Conservation (phyloP, 2,113 vertebrate genomes). For the Cercocebus atys region DNA sequence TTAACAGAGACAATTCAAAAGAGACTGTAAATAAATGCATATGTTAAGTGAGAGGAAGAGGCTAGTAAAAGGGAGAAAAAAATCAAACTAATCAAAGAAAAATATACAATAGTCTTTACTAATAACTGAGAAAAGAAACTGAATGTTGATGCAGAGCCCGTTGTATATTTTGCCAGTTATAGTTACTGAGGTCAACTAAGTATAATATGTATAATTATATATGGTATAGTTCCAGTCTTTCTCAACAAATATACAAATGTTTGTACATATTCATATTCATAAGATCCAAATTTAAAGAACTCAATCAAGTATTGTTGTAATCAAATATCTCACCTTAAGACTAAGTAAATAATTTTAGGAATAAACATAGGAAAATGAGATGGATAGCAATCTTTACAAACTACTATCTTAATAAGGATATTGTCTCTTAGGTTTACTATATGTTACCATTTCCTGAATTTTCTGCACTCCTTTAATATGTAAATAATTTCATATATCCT, state of each 20-base stretch:
- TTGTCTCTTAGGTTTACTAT: neutral
- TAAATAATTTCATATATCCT: neutral
- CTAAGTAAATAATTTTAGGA: neutral
- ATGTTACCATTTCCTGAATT: neutral
- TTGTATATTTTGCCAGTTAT: neutral
- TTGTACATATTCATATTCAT: neutral
- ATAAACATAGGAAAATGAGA: neutral
- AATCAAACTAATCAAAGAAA: neutral
- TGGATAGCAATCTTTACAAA: neutral
- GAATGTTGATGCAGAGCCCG: neutral
- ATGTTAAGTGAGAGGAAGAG: neutral
- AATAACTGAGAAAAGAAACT: neutral
- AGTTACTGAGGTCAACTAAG: neutral
- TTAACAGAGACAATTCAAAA: neutral
- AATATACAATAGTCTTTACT: neutral
- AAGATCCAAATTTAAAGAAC: neutral
- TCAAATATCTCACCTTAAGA: neutral
- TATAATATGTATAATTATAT: neutral
- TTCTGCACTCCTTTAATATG: neutral
- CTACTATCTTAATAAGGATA: neutral
- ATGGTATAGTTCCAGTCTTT: neutral
- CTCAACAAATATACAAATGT: neutral
- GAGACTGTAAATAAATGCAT: neutral
- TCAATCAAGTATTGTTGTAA: neutral
- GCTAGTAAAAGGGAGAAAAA: neutral